Conservation (phyloP, 2,888 invertebrate species). For the Strigamia maritima region DNA sequence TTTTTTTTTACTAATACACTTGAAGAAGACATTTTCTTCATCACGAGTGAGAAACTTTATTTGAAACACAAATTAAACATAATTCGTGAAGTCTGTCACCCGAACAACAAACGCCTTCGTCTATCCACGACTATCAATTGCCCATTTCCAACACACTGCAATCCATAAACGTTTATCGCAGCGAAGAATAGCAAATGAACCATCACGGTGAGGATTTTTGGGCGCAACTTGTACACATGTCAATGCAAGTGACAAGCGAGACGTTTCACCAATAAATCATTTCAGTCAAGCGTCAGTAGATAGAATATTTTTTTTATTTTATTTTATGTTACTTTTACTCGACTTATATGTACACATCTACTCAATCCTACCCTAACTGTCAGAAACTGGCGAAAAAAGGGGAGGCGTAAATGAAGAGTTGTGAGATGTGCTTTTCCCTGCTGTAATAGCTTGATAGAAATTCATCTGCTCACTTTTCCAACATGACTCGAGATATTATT, state of each 20-base stretch:
- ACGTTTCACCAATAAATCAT: constrained; percentile 2
- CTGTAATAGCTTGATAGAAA: constrained; percentile 20
- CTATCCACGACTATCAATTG: neutral
- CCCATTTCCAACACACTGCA: constrained; percentile 13
- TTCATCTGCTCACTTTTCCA: constrained; percentile 15
- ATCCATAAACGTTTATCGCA: constrained; percentile 20
- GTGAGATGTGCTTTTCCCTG: neutral
- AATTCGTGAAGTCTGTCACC: constrained; percentile 1
- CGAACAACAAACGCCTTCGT: neutral
- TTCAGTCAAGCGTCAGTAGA: neutral
- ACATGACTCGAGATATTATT: constrained; percentile 15
- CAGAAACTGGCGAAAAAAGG: neutral
- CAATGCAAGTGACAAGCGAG: constrained; percentile 10
- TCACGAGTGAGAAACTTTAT: neutral
- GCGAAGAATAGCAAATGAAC: constrained; percentile 10
- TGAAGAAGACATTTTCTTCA: neutral
- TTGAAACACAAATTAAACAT: neutral
- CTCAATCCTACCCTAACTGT: neutral
- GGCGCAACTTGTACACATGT: neutral
- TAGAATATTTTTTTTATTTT: constrained; percentile 3
- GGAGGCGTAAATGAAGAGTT: constrained; percentile 9
- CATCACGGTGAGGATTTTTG: neutral
- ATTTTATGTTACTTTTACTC: neutral
- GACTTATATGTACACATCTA: neutral
- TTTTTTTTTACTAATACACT: neutral